Percentiles rank a stretch among this genome's conserved stretches.
phyloP scores from a whole-genome alignment of 1,140 invertebrate species.

The Cotesia vestalis region DNA sequence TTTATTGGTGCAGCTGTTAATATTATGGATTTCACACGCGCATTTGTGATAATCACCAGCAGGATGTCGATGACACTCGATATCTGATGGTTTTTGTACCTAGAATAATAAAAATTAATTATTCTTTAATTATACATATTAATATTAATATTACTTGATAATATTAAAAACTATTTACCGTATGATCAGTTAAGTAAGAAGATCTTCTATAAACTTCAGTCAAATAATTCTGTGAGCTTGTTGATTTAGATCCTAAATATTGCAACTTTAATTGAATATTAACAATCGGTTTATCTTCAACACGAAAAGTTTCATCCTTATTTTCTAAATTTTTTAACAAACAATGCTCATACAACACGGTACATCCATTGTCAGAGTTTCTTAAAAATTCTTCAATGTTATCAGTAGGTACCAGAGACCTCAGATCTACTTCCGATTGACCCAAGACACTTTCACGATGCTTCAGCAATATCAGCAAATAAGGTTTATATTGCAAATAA shows the following conservation, averaged over 20 bases:
- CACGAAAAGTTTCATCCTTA: conserved; percentile 32
- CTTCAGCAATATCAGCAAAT: conserved; percentile 54
- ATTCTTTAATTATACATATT: too few relatives aligned
- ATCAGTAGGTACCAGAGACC: conserved; percentile 48
- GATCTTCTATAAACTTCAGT: conserved; percentile 1
- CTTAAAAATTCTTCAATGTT: conserved; percentile 49
- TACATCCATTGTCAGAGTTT: conserved; percentile 43
- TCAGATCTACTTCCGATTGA: conserved; percentile 53
- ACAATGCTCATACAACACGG: conserved; percentile 51
- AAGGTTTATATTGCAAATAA: conserved; percentile 54
- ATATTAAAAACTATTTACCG: too few relatives aligned
- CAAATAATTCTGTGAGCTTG: conserved; percentile 27
- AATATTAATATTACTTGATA: too few relatives aligned
- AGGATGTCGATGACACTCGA: conserved; percentile 50
- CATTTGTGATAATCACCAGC: conserved; percentile 48
- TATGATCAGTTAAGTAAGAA: background rate
- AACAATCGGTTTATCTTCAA: conserved; percentile 32
- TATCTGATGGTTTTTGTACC: conserved; percentile 24
- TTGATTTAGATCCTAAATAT: conserved; percentile 46
- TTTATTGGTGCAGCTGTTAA: conserved; percentile 20
- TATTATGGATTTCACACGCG: conserved; percentile 13
- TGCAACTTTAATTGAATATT: conserved; percentile 48
- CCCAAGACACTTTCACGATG: conserved; percentile 48
- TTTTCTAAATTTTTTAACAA: conserved; percentile 43
- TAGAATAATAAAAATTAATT: conserved; percentile 28